phyloP scores from a whole-genome alignment of 2,888 invertebrate species.

The Liodrosophila aerea region DNA sequence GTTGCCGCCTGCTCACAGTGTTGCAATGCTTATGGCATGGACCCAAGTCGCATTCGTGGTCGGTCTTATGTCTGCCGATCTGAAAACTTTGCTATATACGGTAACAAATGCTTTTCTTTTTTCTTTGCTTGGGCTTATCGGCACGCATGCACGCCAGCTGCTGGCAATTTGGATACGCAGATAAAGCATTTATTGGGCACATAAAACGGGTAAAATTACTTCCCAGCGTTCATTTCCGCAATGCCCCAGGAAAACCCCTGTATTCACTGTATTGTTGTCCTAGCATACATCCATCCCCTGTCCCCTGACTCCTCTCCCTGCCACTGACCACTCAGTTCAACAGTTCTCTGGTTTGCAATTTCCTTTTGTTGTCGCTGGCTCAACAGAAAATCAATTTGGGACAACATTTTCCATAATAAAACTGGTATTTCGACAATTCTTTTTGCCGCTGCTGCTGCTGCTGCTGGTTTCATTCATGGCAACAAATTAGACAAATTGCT shows the following conservation, averaged over 20 bases:
- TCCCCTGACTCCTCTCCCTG: slow-evolving; percentile 2
- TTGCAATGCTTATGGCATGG: no score
- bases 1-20: slow-evolving; percentile 37
- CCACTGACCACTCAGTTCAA: slow-evolving; percentile 29
- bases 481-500: slow-evolving; percentile 65
- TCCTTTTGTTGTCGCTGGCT: slow-evolving; percentile 40
- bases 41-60: slow-evolving; percentile 6
- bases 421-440: slow-evolving; percentile 11
- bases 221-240: slow-evolving; percentile 34
- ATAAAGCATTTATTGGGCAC: slow-evolving; percentile 76
- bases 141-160: slow-evolving; percentile 73
- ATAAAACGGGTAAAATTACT: slow-evolving; percentile 73
- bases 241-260: background rate
- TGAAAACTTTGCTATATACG: background rate
- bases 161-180: slow-evolving; percentile 72
- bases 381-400: slow-evolving; percentile 58
- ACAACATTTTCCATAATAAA: slow-evolving; percentile 22
- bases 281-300: no score
- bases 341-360: slow-evolving; percentile 48
- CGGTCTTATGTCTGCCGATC: slow-evolving; percentile 4
- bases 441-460: no score
- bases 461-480: no score
- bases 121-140: slow-evolving; percentile 54
- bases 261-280: slow-evolving; percentile 8
- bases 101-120: background rate